Percentiles rank a stretch among this genome's conserved stretches.
These are phyloP conservation scores for Oxygymnocypris stewartii DNA, from an alignment of 2,113 vertebrate genomes.

Conservation along the genomic window DNA sequence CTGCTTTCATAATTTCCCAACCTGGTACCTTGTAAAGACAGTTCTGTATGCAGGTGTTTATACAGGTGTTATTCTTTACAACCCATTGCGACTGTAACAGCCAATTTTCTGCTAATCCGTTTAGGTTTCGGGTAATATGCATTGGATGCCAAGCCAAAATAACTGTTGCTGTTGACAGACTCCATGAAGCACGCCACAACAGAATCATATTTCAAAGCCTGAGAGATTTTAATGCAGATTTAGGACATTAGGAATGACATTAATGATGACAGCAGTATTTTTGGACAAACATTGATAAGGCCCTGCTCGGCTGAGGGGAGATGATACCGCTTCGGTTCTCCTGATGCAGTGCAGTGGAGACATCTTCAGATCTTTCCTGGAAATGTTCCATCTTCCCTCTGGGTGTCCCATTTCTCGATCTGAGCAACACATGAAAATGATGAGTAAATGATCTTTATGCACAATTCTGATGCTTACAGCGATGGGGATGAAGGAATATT, in stretches of 20 bases:
- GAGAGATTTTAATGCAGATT: slow-evolving; percentile 69
- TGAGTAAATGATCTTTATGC: not conserved
- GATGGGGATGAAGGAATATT: not conserved
- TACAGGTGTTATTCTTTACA: not conserved
- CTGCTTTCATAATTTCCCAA: not conserved
- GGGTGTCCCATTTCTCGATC: slow-evolving; percentile 81
- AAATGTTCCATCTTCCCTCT: slow-evolving; percentile 77
- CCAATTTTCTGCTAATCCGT: not conserved
- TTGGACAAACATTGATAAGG: slow-evolving; percentile 42
- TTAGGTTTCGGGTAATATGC: not conserved
- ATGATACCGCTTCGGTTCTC: slow-evolving; percentile 46
- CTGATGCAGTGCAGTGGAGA: slow-evolving; percentile 31
- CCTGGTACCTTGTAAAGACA: not conserved
- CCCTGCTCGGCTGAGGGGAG: slow-evolving; percentile 3
- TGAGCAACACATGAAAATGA: slow-evolving; percentile 46
- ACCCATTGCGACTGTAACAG: not conserved
- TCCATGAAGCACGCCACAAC: not conserved
- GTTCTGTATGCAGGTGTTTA: too few species aligned
- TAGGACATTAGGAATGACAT: slow-evolving; percentile 66
- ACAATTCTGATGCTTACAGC: not conserved
- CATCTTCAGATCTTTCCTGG: slow-evolving; percentile 81
- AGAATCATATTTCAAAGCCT: slow-evolving; percentile 49
- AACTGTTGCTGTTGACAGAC: not conserved
- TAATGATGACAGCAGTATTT: slow-evolving; percentile 42
- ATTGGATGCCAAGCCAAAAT: not conserved